A percentile compares a stretch with the other conserved stretches of the same genome.
Evolutionary conservation across 2,797 vertebrate species (phyloP).

Genomic region (Cuculus canorus): DNA sequence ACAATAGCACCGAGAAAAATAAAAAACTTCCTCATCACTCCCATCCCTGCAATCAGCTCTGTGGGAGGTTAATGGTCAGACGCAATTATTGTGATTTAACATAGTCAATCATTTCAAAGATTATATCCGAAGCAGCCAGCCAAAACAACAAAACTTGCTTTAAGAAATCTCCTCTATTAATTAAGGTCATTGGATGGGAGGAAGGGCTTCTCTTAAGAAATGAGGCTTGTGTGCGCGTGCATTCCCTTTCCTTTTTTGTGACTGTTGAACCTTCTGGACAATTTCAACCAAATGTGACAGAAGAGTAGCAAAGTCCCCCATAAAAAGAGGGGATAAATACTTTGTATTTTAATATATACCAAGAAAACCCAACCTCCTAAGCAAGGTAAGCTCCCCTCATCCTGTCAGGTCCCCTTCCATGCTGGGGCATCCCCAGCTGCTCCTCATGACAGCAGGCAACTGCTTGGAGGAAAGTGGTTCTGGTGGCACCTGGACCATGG

Average conservation of each 20-base stretch:
- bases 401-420: not conserved
- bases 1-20: constrained; percentile 62
- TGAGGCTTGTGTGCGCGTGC: not conserved
- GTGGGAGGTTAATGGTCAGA: constrained; percentile 64
- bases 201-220: not conserved
- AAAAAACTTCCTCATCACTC: constrained; percentile 63
- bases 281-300: not conserved
- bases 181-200: not conserved
- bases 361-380: not conserved
- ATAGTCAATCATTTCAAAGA: constrained; percentile 53
- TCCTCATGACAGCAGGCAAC: not conserved
- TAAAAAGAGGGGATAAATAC: not conserved
- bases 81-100: constrained; percentile 59
- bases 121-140: constrained; percentile 39
- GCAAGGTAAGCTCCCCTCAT: not conserved
- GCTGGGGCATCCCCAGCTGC: not conserved
- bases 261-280: not conserved
- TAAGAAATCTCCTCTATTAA: not conserved
- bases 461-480: not conserved
- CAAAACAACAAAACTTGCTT: not conserved
- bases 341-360: not conserved
- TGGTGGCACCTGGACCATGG: not conserved
- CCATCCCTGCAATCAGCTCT: constrained; percentile 40
- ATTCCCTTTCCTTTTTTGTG: not conserved
- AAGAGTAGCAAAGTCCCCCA: not conserved